Conservation (phyloP, 1,140 invertebrate genomes). For the Trinorchestia longiramus region DNA sequence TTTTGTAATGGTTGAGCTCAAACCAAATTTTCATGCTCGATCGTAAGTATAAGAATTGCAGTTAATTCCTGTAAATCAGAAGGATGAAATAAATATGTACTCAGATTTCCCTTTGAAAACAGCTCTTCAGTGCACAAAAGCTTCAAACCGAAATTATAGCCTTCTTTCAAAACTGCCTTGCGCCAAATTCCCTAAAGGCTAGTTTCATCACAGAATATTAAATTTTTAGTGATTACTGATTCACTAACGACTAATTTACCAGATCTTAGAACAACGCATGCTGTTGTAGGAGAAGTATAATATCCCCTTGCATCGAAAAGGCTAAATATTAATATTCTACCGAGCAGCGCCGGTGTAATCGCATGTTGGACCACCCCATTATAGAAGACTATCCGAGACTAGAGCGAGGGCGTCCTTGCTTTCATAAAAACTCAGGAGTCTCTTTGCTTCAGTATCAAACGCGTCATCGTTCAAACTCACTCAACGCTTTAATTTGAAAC, state of each 20-base stretch:
- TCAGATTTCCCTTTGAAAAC: neutral
- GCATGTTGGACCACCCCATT: slow-evolving; percentile 32
- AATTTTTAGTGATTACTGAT: neutral
- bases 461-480: neutral
- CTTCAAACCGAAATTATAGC: neutral
- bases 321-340: slow-evolving; percentile 13
- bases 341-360: neutral
- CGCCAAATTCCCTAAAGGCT: neutral
- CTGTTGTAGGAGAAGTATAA: neutral
- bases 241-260: neutral
- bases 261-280: neutral
- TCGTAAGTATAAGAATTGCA: neutral
- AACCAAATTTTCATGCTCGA: neutral
- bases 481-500: neutral
- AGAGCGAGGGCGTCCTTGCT: neutral
- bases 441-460: neutral
- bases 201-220: neutral
- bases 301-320: neutral
- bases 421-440: neutral
- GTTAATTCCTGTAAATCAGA: neutral
- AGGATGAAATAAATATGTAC: neutral
- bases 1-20: neutral
- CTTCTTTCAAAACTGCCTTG: neutral
- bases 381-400: neutral
- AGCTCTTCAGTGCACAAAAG: neutral